Evolutionary conservation across 2,888 invertebrate genomes (phyloP), one percentile per base, ranked within the genome.

Genomic region (Hirtodrosophila histrioides): DNA sequence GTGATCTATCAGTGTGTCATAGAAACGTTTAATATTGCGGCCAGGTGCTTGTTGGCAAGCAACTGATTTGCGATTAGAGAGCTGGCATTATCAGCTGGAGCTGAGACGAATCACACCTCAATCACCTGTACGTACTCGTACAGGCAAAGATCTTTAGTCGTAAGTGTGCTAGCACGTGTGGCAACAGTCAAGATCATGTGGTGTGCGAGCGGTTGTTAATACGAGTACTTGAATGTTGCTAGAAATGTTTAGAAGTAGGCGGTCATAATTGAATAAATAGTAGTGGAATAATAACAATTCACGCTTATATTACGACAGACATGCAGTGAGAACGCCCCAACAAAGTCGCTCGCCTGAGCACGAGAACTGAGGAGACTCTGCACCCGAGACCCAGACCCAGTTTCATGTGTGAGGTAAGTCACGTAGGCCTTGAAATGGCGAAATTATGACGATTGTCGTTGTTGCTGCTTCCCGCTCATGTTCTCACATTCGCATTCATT

Each of bases 371-470:
- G 49, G 56, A 65, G 78, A 82, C 73, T 73, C 83, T 69, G 76
- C 69, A 67, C 78, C 77, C 74, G 36, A 58, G 49, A 60, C 48
- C 45, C 68, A 68, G 58, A 60, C 67, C 69, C 56, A 55, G 51
- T 44, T 55, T 48, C 78, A 58, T 73, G 67, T 80, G 87, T 87
- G 84, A 87, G 83, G 71, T 78, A 74, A 87, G 84, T 85, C 84
- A 85, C 84, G 84, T 85, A 85, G 84, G 84, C 84, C 88, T 87
- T 87, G 87, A 87, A 87, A 77, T 69, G 46, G 73, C 61, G 62
- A 81, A 84, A 75, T 80, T 78, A 53, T 78, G 75, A 82, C 78
- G 73, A 35, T 24, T 39, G 44, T 4, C 43, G 29, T 5, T 36
- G 12, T 36, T 35, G 44, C 10, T 33, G 33, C 7, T 43, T 43